These are phyloP conservation scores for Argyrosomus japonicus DNA, from an alignment of 2,113 vertebrate genomes.

Conservation along the genomic window DNA sequence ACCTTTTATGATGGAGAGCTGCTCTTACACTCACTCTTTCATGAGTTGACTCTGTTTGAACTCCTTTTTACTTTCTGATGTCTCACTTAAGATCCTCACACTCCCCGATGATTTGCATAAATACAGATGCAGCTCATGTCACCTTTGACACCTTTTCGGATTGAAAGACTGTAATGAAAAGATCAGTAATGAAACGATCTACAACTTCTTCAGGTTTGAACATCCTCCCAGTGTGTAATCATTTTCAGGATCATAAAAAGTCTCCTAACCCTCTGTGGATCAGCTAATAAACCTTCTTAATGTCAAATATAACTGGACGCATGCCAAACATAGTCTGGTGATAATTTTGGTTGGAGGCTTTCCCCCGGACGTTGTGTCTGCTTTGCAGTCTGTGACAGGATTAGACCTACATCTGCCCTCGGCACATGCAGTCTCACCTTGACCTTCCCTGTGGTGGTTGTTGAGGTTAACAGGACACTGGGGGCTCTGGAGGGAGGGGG, in stretches of 20 bases:
- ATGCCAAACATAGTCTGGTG: background rate
- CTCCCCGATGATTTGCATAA: no score
- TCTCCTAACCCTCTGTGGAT: background rate
- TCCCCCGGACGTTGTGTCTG: background rate
- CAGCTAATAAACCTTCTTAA: background rate
- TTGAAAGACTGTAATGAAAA: no score
- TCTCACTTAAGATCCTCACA: background rate
- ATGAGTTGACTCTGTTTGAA: no score
- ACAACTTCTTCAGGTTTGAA: background rate
- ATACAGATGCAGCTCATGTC: background rate
- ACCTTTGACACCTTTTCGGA: no score
- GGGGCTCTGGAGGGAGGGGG: background rate
- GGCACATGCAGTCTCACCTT: conserved; percentile 49
- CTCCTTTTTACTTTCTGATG: no score
- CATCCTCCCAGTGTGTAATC: background rate
- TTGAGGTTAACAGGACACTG: conserved; percentile 13
- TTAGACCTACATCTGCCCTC: conserved; percentile 28
- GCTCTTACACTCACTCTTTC: no score
- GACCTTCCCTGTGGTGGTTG: conserved; percentile 7
- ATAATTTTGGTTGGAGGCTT: background rate
- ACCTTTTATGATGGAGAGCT: no score
- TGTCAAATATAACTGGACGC: background rate
- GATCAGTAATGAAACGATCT: background rate
- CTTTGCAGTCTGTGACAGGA: background rate
- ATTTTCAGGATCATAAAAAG: background rate